Conservation (phyloP, 2,888 invertebrate species). For the Oxyteleia sp. region DNA sequence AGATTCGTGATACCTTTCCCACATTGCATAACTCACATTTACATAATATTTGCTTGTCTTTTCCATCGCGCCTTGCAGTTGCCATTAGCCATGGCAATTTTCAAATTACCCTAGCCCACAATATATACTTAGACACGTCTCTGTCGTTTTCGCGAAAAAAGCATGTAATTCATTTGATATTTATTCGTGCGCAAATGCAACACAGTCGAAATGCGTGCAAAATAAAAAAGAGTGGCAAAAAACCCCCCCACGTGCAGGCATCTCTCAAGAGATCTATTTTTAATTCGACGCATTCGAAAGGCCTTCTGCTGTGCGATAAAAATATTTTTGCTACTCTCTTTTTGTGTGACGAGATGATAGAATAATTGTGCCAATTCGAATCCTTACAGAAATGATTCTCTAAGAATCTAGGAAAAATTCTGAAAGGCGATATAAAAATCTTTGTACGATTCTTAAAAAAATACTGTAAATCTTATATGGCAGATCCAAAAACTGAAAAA, state of each 20-base stretch:
- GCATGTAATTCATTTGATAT: conserved; percentile 47
- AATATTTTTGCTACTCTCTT: neutral
- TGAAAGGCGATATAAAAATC: too few relatives aligned
- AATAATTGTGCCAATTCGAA: neutral
- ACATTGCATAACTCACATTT: conserved; percentile 49
- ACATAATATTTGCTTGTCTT: conserved; percentile 65
- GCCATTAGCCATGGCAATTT: conserved; percentile 61
- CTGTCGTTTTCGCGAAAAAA: conserved; percentile 32
- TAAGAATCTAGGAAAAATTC: too few relatives aligned
- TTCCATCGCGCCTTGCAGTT: conserved; percentile 43
- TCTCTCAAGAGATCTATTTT: conserved; percentile 36
- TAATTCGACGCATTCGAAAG: too few relatives aligned
- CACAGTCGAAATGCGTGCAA: conserved; percentile 18
- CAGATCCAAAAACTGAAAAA: too few relatives aligned
- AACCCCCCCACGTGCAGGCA: neutral
- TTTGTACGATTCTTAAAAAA: too few relatives aligned
- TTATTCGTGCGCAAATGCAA: conserved; percentile 46
- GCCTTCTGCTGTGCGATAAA: conserved; percentile 18
- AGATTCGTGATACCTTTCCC: conserved; percentile 41
- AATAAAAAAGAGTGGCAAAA: conserved; percentile 12
- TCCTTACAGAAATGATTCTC: too few relatives aligned
- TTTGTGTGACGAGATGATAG: neutral
- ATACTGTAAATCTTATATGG: too few relatives aligned
- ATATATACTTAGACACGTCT: conserved; percentile 44
- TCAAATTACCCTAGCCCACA: conserved; percentile 41